Base-by-base conservation (phyloP, 92 coral and sea anemone species). In the Nematostella vectensis region DNA sequence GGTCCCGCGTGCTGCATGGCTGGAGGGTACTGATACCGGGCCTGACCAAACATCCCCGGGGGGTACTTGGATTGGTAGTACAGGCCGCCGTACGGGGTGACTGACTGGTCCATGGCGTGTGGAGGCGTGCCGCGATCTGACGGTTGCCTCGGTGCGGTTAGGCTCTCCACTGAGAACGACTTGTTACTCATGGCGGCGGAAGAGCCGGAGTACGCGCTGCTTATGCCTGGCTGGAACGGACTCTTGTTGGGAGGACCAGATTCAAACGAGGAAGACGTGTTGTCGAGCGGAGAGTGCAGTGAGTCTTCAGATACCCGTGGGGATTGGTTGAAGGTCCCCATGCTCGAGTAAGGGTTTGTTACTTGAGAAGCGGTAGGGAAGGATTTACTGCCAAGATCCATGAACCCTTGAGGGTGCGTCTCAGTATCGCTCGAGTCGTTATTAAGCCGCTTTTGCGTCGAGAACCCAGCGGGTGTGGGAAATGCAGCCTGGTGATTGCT, bases 111-210 rank as follows among this genome's bases (percentile, higher is more conserved):
- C 39, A 83, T 57, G 37, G 76, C 73, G 18, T 75, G 72, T 15
- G 85, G 83, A 24, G 75, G 83, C 31, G 68, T 77, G 43, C 93
- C 67, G 19, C 76, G 78, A 38, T 80, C 77, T 30, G 68, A 40
- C 10, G 96, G 82, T 25, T 67, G 84, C 45, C 84, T 81, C 11
- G 96, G 96, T 37, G 99, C 99, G 9, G 99, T 87, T 43, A 93
- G 60, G 71, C 99, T 87, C 47, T 93, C 99, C 26, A 93, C 96
- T 12, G 99, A 93, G 50, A 93, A 91, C 9, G 96, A 87, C 55
- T 89, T 89, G 2, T 94, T 66, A 52, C 60, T 63, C 53, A 75
- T 65, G 1, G 83, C 52, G 10, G 83, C 22, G 29, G 84, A 54
- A 1, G 96, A 38, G 3, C 80, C 54, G 1, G 70, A 63, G 26